Evolutionary conservation across 2,888 invertebrate species (phyloP).

Genomic region (Steinernema carpocapsae): DNA sequence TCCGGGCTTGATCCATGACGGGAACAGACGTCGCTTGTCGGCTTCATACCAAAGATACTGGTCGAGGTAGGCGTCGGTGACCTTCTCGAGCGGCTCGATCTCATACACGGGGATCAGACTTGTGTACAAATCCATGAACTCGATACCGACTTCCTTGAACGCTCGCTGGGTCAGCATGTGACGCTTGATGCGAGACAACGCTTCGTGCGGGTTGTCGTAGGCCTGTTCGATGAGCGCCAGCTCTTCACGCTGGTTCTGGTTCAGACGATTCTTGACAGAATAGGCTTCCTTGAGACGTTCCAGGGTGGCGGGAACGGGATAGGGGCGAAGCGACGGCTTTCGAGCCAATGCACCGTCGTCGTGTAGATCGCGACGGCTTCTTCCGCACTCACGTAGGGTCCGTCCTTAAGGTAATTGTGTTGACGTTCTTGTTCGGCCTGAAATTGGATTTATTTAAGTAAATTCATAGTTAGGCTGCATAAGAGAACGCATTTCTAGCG

Average conservation of each 20-base stretch:
- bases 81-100: conserved; percentile 97
- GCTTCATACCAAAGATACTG: conserved; percentile 98
- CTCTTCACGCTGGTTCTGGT: conserved; percentile 98
- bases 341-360: conserved; percentile 99
- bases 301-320: conserved; percentile 97
- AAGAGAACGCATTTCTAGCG: neutral
- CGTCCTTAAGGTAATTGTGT: conserved; percentile 98
- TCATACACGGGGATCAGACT: conserved; percentile 98
- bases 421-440: conserved; percentile 93
- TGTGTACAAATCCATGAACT: conserved; percentile 99
- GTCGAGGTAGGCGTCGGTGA: conserved; percentile 98
- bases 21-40: conserved; percentile 92
- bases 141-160: conserved; percentile 83
- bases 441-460: conserved; percentile 35
- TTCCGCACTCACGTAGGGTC: conserved; percentile 98
- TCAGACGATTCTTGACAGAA: conserved; percentile 76
- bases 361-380: conserved; percentile 99
- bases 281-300: conserved; percentile 76
- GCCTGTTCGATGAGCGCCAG: conserved; percentile 98
- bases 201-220: conserved; percentile 99
- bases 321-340: conserved; percentile 95
- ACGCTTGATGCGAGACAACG: conserved; percentile 96
- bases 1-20: conserved; percentile 98
- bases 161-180: conserved; percentile 96
- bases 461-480: no score